Percentiles rank a stretch among this genome's conserved stretches.
Conservation (phyloP, 2,888 invertebrate genomes). For the Apamea sordens region DNA sequence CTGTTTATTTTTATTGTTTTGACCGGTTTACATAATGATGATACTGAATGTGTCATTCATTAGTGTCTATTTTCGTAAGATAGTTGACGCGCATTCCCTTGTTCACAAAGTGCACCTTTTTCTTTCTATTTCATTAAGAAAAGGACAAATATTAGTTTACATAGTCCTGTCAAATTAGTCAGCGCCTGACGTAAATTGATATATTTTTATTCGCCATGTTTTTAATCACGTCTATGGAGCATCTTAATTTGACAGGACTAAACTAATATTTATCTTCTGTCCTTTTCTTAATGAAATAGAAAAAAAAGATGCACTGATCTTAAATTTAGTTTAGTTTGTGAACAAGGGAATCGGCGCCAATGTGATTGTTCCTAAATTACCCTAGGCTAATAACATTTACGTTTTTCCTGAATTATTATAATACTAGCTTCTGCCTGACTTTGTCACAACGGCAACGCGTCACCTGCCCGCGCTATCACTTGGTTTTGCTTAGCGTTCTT, state of each 20-base stretch:
- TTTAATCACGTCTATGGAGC: too few relatives aligned
- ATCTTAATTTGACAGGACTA: too few relatives aligned
- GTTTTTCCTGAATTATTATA: background rate
- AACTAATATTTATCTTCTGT: too few relatives aligned
- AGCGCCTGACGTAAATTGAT: too few relatives aligned
- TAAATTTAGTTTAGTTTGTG: too few relatives aligned
- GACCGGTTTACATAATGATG: constrained; percentile 5
- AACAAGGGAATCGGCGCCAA: background rate
- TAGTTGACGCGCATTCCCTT: background rate
- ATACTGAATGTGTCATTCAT: constrained; percentile 6
- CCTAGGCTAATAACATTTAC: background rate
- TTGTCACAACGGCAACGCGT: background rate
- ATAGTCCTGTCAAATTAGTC: too few relatives aligned
- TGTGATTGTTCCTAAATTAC: background rate
- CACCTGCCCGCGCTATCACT: background rate
- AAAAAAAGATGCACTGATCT: too few relatives aligned
- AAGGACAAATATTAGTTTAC: too few relatives aligned
- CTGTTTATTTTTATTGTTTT: constrained; percentile 72
- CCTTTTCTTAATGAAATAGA: too few relatives aligned
- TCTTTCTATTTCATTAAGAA: too few relatives aligned
- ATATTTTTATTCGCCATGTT: too few relatives aligned
- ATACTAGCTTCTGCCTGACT: background rate
- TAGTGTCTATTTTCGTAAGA: constrained; percentile 7
- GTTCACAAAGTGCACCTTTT: too few relatives aligned
- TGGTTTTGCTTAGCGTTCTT: background rate